These are phyloP conservation scores for Pogonognathellus flavescens DNA, from an alignment of 1,140 invertebrate genomes.

Conservation along the genomic window DNA sequence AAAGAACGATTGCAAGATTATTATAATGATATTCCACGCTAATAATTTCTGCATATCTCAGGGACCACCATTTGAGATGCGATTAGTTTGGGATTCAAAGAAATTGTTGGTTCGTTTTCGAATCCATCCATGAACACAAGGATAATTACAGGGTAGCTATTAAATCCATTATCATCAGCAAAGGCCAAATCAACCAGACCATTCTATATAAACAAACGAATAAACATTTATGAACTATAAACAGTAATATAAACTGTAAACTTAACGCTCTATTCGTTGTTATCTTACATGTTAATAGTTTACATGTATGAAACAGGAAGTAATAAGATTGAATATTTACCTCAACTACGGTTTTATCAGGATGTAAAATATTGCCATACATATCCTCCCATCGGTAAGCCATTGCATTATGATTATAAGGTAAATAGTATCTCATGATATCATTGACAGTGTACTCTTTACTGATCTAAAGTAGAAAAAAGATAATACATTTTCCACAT, in stretches of 20 bases:
- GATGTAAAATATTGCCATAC: slow-evolving; percentile 51
- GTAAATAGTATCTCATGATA: slow-evolving; percentile 43
- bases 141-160: slow-evolving; percentile 51
- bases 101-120: slow-evolving; percentile 48
- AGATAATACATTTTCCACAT: too few species aligned
- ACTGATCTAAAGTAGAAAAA: slow-evolving; percentile 27
- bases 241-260: too few species aligned
- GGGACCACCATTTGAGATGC: neutral
- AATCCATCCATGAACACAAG: slow-evolving; percentile 58
- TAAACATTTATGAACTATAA: neutral
- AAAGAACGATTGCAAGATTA: too few species aligned
- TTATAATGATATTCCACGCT: neutral
- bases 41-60: slow-evolving; percentile 53
- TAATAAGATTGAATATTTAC: too few species aligned
- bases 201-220: slow-evolving; percentile 41
- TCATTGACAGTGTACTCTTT: slow-evolving; percentile 52
- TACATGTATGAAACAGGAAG: too few species aligned
- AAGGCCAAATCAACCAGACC: slow-evolving; percentile 37
- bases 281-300: too few species aligned
- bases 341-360: slow-evolving; percentile 50
- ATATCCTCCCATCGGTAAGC: slow-evolving; percentile 58
- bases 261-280: too few species aligned
- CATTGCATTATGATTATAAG: slow-evolving; percentile 37
- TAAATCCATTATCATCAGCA: slow-evolving; percentile 33
- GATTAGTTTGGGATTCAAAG: slow-evolving; percentile 2